phyloP scores from a whole-genome alignment of 1,140 invertebrate genomes.

The Drosophila mayri region DNA sequence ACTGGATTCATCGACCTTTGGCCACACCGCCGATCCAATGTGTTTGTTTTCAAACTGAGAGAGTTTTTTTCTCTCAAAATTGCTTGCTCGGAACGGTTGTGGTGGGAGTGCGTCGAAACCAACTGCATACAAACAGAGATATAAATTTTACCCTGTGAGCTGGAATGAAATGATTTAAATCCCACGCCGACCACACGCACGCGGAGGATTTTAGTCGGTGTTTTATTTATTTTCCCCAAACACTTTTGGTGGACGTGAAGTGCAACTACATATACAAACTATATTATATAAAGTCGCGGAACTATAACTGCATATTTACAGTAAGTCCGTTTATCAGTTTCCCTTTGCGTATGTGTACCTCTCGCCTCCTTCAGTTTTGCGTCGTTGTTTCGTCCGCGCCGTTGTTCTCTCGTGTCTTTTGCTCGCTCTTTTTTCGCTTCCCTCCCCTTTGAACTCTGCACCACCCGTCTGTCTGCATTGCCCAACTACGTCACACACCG shows the following conservation, averaged over 20 bases:
- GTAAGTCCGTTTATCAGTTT: conserved; percentile 70
- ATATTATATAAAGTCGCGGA: conserved; percentile 54
- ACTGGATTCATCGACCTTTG: background rate
- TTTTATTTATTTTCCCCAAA: conserved; percentile 17
- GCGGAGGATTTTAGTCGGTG: conserved; percentile 10
- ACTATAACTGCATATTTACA: conserved; percentile 71
- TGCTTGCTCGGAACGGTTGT: background rate
- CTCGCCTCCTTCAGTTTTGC: conserved; percentile 47
- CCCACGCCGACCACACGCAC: background rate
- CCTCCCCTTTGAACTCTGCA: conserved; percentile 22
- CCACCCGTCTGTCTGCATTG: conserved; percentile 11
- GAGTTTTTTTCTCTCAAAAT: conserved; percentile 1
- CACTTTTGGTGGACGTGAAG: conserved; percentile 11
- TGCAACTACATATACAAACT: conserved; percentile 23
- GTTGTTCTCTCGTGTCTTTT: conserved; percentile 18
- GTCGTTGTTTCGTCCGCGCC: conserved; percentile 47
- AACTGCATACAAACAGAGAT: conserved; percentile 35
- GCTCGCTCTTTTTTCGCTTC: conserved; percentile 21
- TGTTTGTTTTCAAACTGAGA: conserved; percentile 3
- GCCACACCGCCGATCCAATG: background rate
- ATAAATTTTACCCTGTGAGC: conserved; percentile 2
- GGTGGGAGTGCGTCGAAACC: conserved; percentile 8
- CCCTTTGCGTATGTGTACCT: conserved; percentile 19
- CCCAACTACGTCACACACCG: conserved; percentile 49
- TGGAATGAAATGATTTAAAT: conserved; percentile 25